These are phyloP conservation scores for Clanis bilineata DNA, from an alignment of 2,888 invertebrate genomes.

Conservation along the genomic window DNA sequence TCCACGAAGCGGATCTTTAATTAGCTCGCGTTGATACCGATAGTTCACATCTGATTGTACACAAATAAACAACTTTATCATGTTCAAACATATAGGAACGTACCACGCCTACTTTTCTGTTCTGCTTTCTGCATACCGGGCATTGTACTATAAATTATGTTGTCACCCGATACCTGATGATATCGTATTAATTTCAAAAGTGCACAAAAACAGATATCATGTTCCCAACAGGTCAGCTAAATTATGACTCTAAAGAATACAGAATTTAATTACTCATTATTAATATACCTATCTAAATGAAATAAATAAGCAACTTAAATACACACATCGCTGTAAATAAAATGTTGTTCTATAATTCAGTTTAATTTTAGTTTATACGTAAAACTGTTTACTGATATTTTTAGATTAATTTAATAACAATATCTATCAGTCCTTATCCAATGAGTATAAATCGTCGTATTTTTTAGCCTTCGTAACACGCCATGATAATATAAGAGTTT, in stretches of 20 bases:
- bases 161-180: background rate
- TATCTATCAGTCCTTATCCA: background rate
- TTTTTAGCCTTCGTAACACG: background rate
- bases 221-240: too few species aligned
- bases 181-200: background rate
- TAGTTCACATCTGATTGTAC: conserved; percentile 16
- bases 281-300: too few species aligned
- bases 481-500: background rate
- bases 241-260: too few species aligned
- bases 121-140: background rate
- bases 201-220: too few species aligned
- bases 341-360: too few species aligned
- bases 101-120: conserved; percentile 25
- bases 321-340: too few species aligned
- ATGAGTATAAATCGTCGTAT: background rate
- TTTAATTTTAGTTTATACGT: too few species aligned
- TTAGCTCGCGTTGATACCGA: conserved; percentile 21
- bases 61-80: conserved; percentile 27
- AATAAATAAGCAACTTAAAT: too few species aligned
- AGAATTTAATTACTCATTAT: background rate
- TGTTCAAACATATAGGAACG: conserved; percentile 19
- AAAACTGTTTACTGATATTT: too few species aligned
- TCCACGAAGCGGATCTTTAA: conserved; percentile 52
- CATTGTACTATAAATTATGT: conserved; percentile 2
- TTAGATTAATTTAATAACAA: too few species aligned